A percentile compares a stretch with the other conserved stretches of the same genome.
phyloP scores from a whole-genome alignment of 2,113 vertebrate genomes.

The Dromaius novaehollandiae region DNA sequence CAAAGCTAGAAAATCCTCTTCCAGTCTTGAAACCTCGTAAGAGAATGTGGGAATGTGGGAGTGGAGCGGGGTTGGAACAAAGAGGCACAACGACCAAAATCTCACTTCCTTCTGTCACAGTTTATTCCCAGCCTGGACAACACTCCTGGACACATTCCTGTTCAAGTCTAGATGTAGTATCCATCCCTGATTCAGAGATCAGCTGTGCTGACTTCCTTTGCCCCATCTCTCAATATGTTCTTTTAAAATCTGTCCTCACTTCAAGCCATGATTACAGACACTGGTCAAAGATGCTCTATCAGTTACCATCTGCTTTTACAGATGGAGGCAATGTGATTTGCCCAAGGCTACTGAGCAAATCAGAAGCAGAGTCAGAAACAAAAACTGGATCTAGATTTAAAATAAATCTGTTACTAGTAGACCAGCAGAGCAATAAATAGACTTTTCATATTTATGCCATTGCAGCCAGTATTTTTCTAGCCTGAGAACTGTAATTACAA shows the following conservation, averaged over 20 bases:
- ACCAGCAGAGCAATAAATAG: background rate
- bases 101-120: background rate
- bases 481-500: background rate
- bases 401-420: conserved; percentile 25
- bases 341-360: conserved; percentile 43
- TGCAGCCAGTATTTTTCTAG: conserved; percentile 33
- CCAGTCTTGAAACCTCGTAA: background rate
- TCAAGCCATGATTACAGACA: background rate
- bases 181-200: background rate
- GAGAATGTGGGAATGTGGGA: accelerated
- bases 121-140: background rate
- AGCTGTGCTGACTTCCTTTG: background rate
- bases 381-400: conserved; percentile 38
- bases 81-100: background rate
- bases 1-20: background rate
- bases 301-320: conserved; percentile 57
- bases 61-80: background rate
- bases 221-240: background rate
- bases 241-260: conserved; percentile 32
- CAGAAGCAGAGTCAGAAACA: conserved; percentile 48
- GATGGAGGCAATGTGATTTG: conserved; percentile 31
- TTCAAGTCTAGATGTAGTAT: background rate
- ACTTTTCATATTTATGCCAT: conserved; percentile 16
- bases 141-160: background rate
- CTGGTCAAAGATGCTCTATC: conserved; percentile 40